phyloP scores from a whole-genome alignment of 2,888 invertebrate species.

The Sepioteuthis lessoniana region DNA sequence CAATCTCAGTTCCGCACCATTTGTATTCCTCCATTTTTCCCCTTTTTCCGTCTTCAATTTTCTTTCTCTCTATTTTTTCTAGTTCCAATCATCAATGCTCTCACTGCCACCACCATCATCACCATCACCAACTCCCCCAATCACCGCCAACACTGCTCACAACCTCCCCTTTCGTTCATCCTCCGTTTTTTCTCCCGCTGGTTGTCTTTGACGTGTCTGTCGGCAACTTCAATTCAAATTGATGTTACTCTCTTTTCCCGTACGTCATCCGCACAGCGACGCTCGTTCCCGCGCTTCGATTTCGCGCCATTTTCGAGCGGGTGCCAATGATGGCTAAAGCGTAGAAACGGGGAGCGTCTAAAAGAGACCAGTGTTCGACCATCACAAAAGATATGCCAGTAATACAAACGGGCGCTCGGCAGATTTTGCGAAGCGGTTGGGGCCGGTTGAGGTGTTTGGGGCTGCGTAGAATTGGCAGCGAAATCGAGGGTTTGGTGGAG shows the following conservation, averaged over 20 bases:
- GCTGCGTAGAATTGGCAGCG: background rate
- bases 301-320: background rate
- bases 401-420: conserved; percentile 9
- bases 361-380: background rate
- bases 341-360: background rate
- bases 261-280: background rate
- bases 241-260: background rate
- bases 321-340: conserved; percentile 24
- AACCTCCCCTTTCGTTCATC: background rate
- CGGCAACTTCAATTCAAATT: conserved; percentile 21
- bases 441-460: background rate
- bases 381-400: background rate
- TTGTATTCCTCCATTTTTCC: background rate
- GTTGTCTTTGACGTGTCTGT: conserved; percentile 20
- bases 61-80: background rate
- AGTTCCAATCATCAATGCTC: background rate
- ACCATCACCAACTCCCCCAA: background rate
- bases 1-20: background rate
- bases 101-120: background rate
- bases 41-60: background rate
- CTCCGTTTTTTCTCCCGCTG: background rate
- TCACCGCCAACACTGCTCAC: too few species aligned
- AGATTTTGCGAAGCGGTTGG: background rate
- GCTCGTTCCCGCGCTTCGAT: background rate
- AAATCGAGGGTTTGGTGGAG: background rate